These are phyloP conservation scores for Empis livida DNA, from an alignment of 2,888 invertebrate genomes.

Conservation along the genomic window DNA sequence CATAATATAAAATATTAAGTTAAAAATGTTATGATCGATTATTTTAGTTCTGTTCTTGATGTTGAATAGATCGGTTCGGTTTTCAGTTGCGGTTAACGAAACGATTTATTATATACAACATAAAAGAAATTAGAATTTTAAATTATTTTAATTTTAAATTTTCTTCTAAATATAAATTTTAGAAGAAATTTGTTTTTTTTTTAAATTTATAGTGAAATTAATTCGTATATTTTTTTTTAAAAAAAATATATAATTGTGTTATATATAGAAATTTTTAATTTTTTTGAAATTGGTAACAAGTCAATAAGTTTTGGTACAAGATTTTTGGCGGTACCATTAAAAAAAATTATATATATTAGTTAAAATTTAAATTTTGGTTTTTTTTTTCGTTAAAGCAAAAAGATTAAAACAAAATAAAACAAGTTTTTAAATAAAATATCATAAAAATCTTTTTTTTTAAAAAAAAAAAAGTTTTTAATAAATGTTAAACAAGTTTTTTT, in stretches of 20 bases:
- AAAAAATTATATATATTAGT: no score
- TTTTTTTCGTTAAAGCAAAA: background rate
- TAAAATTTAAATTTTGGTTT: no score
- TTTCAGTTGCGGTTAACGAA: background rate
- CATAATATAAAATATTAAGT: no score
- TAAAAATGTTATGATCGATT: background rate
- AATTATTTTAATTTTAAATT: no score
- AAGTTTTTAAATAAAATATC: background rate
- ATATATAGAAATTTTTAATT: no score
- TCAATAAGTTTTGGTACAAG: no score
- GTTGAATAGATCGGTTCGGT: conserved; percentile 35
- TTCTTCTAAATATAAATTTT: no score
- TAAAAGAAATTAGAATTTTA: background rate
- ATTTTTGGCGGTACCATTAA: no score
- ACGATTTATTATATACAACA: background rate
- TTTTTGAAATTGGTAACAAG: background rate
- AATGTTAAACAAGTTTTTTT: conserved; percentile 14
- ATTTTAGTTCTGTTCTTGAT: conserved; percentile 35
- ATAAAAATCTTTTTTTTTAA: conserved; percentile 8
- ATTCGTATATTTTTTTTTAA: no score
- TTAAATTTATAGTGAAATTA: no score
- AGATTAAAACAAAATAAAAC: conserved; percentile 4
- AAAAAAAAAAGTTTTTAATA: conserved; percentile 4
- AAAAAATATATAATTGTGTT: no score
- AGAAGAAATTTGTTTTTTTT: no score